Conservation (phyloP, 37 sponge, comb jelly and placozoan genomes). For the Eunapius fragilis region DNA sequence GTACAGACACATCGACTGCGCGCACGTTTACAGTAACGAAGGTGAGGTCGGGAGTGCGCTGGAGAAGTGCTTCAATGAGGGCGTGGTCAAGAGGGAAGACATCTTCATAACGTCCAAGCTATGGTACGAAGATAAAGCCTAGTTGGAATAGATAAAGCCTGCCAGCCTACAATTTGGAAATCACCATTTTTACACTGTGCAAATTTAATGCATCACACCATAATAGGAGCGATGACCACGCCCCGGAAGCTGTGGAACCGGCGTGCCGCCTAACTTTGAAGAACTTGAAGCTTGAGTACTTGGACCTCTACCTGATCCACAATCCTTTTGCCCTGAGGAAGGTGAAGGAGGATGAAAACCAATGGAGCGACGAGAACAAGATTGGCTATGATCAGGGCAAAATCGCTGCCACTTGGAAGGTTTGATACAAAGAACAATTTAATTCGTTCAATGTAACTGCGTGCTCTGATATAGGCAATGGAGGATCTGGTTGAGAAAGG, state of each 20-base stretch:
- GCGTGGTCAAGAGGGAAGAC: conserved; percentile 65
- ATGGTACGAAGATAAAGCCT: too few species aligned
- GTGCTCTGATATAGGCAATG: not conserved
- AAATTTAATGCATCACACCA: not conserved
- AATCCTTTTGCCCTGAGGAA: conserved; percentile 1
- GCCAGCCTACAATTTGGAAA: not conserved
- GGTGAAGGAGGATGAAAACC: not conserved
- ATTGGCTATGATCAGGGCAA: conserved; percentile 28
- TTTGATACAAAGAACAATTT: not conserved
- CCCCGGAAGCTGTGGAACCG: conserved; percentile 6
- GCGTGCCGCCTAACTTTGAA: conserved; percentile 50
- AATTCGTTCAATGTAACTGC: not conserved
- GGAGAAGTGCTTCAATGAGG: conserved; percentile 58
- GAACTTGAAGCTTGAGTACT: conserved; percentile 70
- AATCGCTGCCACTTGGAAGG: conserved; percentile 43
- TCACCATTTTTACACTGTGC: not conserved
- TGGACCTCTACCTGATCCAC: conserved; percentile 75
- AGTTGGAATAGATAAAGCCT: too few species aligned
- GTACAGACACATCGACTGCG: conserved; percentile 82
- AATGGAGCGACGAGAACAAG: not conserved
- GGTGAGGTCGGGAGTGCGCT: conserved; percentile 77
- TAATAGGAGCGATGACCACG: not conserved
- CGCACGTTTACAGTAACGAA: conserved; percentile 71
- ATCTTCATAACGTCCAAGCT: conserved; percentile 75
- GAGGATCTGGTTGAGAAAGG: conserved; percentile 16